These are phyloP conservation scores for Cetoscarus ocellatus DNA, from an alignment of 2,797 vertebrate genomes.

Conservation along the genomic window DNA sequence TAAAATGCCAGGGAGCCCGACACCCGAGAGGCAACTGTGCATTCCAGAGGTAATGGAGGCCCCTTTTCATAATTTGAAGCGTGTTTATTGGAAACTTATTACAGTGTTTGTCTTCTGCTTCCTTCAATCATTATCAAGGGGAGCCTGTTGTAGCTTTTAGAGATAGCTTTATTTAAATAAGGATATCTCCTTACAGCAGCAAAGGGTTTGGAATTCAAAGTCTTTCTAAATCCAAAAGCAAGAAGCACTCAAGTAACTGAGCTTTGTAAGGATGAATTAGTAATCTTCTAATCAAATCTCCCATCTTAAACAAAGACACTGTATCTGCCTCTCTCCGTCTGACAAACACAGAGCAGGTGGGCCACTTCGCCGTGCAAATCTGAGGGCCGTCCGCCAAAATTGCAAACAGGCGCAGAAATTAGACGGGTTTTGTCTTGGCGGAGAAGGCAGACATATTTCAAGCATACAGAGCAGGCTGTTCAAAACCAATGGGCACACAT, in stretches of 20 bases:
- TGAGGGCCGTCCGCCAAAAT: slow-evolving; percentile 48
- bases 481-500: slow-evolving; percentile 29
- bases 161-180: slow-evolving; percentile 54
- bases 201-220: slow-evolving; percentile 42
- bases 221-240: slow-evolving; percentile 63
- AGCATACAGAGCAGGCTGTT: slow-evolving; percentile 31
- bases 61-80: slow-evolving; percentile 31
- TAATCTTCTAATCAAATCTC: slow-evolving; percentile 77
- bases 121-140: slow-evolving; percentile 52
- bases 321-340: slow-evolving; percentile 50
- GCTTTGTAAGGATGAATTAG: slow-evolving; percentile 66
- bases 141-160: slow-evolving; percentile 38
- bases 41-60: slow-evolving; percentile 41
- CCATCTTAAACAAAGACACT: slow-evolving; percentile 72
- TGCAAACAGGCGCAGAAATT: slow-evolving; percentile 44
- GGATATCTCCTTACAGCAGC: slow-evolving; percentile 59
- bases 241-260: slow-evolving; percentile 53
- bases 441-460: slow-evolving; percentile 37
- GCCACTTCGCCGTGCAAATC: slow-evolving; percentile 64
- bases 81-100: slow-evolving; percentile 60
- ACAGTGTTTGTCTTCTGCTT: slow-evolving; percentile 57
- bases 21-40: slow-evolving; percentile 6
- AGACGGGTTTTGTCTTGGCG: slow-evolving; percentile 49
- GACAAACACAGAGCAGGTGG: slow-evolving; percentile 76
- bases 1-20: background rate